Conservation (phyloP, 2,888 invertebrate genomes). For the Dolomedes plantarius region DNA sequence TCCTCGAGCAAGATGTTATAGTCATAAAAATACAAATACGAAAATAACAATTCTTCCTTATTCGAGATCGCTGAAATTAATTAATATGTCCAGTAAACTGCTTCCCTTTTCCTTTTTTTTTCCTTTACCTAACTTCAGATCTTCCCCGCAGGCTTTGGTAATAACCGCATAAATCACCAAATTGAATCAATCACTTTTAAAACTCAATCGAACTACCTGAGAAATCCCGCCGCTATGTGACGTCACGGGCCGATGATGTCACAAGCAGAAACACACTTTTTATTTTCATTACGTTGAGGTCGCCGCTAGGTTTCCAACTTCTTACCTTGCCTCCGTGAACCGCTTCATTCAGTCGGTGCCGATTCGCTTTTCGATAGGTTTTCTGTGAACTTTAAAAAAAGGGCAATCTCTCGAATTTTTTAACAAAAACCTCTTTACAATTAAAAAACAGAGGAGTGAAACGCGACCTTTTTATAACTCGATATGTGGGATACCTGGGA, state of each 20-base stretch:
- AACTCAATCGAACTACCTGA: conserved; percentile 13
- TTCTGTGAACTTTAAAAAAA: neutral
- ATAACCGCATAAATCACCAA: no score
- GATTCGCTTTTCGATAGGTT: neutral
- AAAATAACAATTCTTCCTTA: no score
- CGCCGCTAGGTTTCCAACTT: conserved; percentile 50
- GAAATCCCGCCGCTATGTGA: conserved; percentile 36
- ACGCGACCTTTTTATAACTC: neutral
- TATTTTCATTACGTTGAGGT: conserved; percentile 34
- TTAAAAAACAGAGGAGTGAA: neutral
- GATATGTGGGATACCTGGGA: neutral
- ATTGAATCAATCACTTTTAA: neutral
- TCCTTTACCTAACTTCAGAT: no score
- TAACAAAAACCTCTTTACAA: no score
- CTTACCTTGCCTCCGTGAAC: conserved; percentile 41
- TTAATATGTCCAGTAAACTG: no score
- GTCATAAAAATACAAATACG: no score
- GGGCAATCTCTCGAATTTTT: neutral
- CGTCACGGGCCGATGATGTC: conserved; percentile 38
- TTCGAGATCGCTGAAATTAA: no score
- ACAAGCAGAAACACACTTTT: conserved; percentile 56
- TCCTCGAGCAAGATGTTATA: no score
- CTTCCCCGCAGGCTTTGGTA: no score
- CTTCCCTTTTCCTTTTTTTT: no score
- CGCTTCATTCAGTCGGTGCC: neutral